Conservation (phyloP, 2,797 vertebrate species). For the Pseudochirops corinnae region DNA sequence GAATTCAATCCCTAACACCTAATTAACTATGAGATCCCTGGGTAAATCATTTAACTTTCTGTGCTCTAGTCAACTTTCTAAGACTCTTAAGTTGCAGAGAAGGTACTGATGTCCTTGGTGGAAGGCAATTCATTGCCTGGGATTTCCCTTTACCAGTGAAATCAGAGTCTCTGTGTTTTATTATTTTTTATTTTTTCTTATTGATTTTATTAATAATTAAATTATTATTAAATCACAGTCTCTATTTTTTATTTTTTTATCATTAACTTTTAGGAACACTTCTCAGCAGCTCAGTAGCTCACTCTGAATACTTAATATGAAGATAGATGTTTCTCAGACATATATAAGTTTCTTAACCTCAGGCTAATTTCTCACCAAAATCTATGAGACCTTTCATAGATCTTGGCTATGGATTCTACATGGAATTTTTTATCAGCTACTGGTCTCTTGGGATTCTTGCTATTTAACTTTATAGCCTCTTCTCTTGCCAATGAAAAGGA, state of each 20-base stretch:
- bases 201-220: not conserved
- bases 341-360: not conserved
- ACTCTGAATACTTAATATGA: not conserved
- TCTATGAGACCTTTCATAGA: not conserved
- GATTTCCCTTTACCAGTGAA: not conserved
- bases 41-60: not conserved
- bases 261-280: not conserved
- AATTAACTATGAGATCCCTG: not conserved
- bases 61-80: not conserved
- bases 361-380: too few species aligned
- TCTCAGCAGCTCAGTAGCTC: not conserved
- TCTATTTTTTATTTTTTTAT: not conserved
- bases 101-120: not conserved
- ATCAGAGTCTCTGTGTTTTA: not conserved
- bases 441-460: accelerated
- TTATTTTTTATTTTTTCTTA: not conserved
- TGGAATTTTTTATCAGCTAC: not conserved
- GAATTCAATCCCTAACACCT: not conserved
- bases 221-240: too few species aligned
- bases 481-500: too few species aligned
- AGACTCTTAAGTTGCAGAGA: not conserved
- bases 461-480: not conserved
- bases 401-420: not conserved
- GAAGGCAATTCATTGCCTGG: not conserved
- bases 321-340: not conserved